phyloP scores from a whole-genome alignment of 1,140 invertebrate genomes.

The Phymastichus coffea region DNA sequence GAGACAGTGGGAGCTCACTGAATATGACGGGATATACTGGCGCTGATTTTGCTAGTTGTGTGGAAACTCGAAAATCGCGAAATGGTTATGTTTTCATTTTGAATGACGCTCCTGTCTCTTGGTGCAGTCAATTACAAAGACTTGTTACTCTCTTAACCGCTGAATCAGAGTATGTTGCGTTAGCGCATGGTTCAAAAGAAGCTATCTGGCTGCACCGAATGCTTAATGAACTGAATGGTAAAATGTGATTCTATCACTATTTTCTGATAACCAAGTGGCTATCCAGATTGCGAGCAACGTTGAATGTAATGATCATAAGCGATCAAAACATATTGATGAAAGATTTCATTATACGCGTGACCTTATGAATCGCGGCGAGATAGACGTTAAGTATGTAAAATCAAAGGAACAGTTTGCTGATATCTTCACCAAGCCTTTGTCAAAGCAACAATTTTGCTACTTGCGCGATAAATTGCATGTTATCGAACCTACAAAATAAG shows the following conservation, averaged over 20 bases:
- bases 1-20: too few species aligned
- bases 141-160: too few species aligned
- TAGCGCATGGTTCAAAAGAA: conserved; percentile 12
- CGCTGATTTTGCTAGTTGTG: too few species aligned
- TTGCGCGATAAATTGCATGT: neutral
- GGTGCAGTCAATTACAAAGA: neutral
- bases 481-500: neutral
- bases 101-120: neutral
- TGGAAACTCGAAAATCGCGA: too few species aligned
- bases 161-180: conserved; percentile 24
- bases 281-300: too few species aligned
- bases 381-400: neutral
- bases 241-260: too few species aligned
- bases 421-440: conserved; percentile 13
- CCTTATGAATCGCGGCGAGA: neutral
- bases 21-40: too few species aligned
- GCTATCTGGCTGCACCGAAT: conserved; percentile 19
- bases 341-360: neutral
- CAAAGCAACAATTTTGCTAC: neutral
- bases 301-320: too few species aligned
- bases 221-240: conserved; percentile 6
- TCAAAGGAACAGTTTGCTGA: conserved; percentile 10
- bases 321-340: too few species aligned
- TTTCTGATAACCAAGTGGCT: too few species aligned
- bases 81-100: neutral